These are phyloP conservation scores for Ornithoptera alexandrae DNA, from an alignment of 2,888 invertebrate genomes.

Conservation along the genomic window DNA sequence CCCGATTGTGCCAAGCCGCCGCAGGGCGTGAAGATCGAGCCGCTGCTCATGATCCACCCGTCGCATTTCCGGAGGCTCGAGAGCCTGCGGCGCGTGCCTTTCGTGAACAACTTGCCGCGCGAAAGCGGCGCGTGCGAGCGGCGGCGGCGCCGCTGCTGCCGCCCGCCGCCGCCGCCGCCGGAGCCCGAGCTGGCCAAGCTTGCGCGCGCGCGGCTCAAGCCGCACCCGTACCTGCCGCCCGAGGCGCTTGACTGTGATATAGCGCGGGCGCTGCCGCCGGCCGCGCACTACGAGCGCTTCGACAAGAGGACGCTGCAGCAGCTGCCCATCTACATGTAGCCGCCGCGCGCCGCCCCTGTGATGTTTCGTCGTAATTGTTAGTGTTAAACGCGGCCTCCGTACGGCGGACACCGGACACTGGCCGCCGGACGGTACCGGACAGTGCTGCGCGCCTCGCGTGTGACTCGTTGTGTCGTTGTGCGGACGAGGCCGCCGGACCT, in stretches of 20 bases:
- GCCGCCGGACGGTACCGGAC: background rate
- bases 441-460: background rate
- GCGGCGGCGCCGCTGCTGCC: conserved; percentile 47
- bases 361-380: conserved; percentile 63
- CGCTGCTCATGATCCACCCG: conserved; percentile 93
- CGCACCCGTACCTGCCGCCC: conserved; percentile 49
- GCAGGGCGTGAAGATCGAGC: conserved; percentile 89
- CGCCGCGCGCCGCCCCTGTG: conserved; percentile 58
- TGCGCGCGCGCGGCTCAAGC: conserved; percentile 44
- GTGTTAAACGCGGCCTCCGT: conserved; percentile 46
- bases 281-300: conserved; percentile 70
- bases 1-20: conserved; percentile 94
- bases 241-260: conserved; percentile 68
- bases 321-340: conserved; percentile 78
- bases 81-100: conserved; percentile 89
- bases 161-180: conserved; percentile 41
- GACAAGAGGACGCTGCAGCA: conserved; percentile 76
- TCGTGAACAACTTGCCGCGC: conserved; percentile 90
- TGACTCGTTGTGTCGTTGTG: conserved; percentile 23
- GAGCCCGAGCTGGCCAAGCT: conserved; percentile 43
- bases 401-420: too few relatives aligned
- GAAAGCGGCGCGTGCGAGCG: conserved; percentile 65
- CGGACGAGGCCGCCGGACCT: conserved; percentile 44
- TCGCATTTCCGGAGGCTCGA: conserved; percentile 93
- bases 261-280: conserved; percentile 64